These are phyloP conservation scores for Cheilosia vulpina DNA, from an alignment of 2,888 invertebrate genomes.

Conservation along the genomic window DNA sequence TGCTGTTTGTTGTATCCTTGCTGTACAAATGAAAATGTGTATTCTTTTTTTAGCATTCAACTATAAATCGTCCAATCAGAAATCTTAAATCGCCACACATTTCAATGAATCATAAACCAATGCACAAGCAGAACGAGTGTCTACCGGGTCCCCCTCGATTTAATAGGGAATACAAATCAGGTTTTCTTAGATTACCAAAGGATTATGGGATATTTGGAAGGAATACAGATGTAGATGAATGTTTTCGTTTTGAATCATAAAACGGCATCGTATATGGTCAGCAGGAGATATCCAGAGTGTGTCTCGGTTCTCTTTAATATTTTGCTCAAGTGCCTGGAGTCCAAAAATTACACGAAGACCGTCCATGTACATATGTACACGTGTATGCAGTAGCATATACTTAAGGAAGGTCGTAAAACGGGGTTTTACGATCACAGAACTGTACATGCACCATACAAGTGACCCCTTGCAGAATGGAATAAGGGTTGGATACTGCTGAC, in stretches of 20 bases:
- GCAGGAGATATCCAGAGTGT: constrained; percentile 11
- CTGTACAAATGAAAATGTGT: constrained; percentile 56
- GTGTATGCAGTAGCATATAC: constrained; percentile 37
- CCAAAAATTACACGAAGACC: constrained; percentile 44
- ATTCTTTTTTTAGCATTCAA: constrained; percentile 50
- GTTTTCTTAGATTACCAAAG: constrained; percentile 69
- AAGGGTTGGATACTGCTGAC: constrained; percentile 70
- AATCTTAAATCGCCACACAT: constrained; percentile 62
- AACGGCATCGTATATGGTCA: constrained; percentile 27
- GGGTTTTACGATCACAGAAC: constrained; percentile 67
- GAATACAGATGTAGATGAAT: constrained; percentile 59
- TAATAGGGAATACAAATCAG: constrained; percentile 64
- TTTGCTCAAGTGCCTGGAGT: constrained; percentile 67
- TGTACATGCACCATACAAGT: constrained; percentile 41
- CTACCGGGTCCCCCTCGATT: constrained; percentile 11
- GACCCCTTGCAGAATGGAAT: constrained; percentile 54
- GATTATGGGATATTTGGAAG: constrained; percentile 64
- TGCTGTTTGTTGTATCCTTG: constrained; percentile 35
- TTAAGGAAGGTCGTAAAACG: constrained; percentile 70
- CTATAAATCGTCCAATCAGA: constrained; percentile 69
- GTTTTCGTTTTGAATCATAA: constrained; percentile 53
- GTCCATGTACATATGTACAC: constrained; percentile 21
- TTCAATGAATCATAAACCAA: constrained; percentile 72
- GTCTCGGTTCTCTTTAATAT: constrained; percentile 53
- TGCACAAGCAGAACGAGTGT: constrained; percentile 43